These are phyloP conservation scores for Drosophila nr. perissopoda DNA, from an alignment of 2,888 invertebrate species.

Conservation along the genomic window DNA sequence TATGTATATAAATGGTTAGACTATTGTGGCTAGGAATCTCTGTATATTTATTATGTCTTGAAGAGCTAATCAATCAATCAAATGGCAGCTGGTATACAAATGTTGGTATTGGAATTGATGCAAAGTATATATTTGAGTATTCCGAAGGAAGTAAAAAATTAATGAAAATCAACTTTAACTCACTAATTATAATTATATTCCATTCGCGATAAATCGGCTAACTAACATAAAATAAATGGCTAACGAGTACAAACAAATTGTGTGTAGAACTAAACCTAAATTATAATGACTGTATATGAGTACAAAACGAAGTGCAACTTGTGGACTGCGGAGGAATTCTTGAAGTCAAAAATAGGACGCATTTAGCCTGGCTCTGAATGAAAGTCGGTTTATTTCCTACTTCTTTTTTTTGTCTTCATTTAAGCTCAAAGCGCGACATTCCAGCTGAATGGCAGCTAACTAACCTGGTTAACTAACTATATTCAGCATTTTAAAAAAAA, in stretches of 20 bases:
- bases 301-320: slow-evolving; percentile 34
- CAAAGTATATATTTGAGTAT: slow-evolving; percentile 28
- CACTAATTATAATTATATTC: slow-evolving; percentile 7
- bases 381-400: background rate
- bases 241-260: slow-evolving; percentile 30
- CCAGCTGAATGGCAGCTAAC: slow-evolving; percentile 51
- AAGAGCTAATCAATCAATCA: slow-evolving; percentile 26
- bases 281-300: slow-evolving; percentile 67
- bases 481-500: slow-evolving; percentile 51
- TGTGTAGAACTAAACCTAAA: slow-evolving; percentile 44
- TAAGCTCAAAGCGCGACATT: slow-evolving; percentile 15
- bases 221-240: slow-evolving; percentile 35
- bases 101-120: slow-evolving; percentile 18
- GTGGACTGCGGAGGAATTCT: slow-evolving; percentile 21
- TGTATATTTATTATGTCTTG: background rate
- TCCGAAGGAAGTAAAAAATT: slow-evolving; percentile 6
- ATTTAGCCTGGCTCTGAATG: slow-evolving; percentile 2
- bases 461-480: slow-evolving; percentile 35
- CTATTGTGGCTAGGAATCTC: slow-evolving; percentile 44
- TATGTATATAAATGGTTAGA: slow-evolving; percentile 59
- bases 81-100: slow-evolving; percentile 42
- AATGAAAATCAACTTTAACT: background rate
- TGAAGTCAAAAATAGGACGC: slow-evolving; percentile 8
- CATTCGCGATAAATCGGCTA: slow-evolving; percentile 41
- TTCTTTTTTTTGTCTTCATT: background rate